Conservation (phyloP, 2,888 invertebrate species). For the Galeruca laticollis region DNA sequence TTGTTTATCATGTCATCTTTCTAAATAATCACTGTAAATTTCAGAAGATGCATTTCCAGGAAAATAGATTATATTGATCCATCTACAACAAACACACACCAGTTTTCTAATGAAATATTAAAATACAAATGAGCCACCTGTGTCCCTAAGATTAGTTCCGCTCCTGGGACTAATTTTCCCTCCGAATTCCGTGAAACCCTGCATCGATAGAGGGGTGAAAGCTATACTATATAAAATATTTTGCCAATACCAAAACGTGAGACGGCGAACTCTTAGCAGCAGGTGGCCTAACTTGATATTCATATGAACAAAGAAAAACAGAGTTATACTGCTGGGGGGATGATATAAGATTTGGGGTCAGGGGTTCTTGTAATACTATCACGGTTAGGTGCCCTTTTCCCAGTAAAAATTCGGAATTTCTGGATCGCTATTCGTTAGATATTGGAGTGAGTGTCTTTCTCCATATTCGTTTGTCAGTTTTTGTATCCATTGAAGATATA, state of each 20-base stretch:
- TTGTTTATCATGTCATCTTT: no score
- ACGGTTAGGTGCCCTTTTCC: background rate
- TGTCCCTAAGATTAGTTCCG: background rate
- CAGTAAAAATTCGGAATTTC: background rate
- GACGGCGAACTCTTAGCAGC: constrained; percentile 18
- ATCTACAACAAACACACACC: no score
- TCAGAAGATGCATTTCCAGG: no score
- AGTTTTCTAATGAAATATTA: no score
- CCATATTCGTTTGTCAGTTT: no score
- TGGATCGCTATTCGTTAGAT: background rate
- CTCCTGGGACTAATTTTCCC: constrained; percentile 18
- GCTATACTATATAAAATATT: constrained; percentile 26
- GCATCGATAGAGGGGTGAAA: constrained; percentile 17
- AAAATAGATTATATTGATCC: no score
- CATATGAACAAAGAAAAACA: constrained; percentile 1
- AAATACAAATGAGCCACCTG: no score
- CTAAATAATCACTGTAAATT: no score
- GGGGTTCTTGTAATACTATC: background rate
- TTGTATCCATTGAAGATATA: no score
- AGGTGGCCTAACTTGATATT: constrained; percentile 28
- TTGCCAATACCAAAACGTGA: constrained; percentile 28
- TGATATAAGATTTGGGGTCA: background rate
- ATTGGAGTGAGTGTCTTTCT: no score
- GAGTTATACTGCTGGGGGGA: constrained; percentile 13
- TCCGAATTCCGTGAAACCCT: constrained; percentile 4